Conservation (phyloP, 2,113 vertebrate species). For the Salvelinus fontinalis region DNA sequence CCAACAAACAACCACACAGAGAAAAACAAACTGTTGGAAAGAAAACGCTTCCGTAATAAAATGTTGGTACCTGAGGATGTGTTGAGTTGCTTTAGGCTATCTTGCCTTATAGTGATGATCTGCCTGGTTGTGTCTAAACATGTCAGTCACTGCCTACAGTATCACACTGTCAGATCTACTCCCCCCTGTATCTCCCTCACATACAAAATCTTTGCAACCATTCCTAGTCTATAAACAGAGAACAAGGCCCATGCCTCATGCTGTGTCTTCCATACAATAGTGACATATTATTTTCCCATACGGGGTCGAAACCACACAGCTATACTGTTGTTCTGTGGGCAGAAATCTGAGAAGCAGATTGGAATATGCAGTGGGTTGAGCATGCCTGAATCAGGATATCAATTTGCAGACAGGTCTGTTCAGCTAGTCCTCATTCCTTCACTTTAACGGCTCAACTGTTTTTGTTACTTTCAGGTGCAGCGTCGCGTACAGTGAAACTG, state of each 20-base stretch:
- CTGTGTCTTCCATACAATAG: conserved; percentile 46
- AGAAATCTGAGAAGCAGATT: conserved; percentile 67
- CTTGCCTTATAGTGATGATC: conserved; percentile 36
- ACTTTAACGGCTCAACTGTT: conserved; percentile 38
- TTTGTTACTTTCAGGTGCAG: conserved; percentile 32
- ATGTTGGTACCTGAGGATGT: conserved; percentile 39
- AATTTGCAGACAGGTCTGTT: conserved; percentile 61
- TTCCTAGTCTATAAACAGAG: background rate
- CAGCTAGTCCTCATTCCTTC: conserved; percentile 64
- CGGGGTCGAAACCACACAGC: conserved; percentile 27
- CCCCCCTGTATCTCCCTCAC: background rate
- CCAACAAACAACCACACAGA: conserved; percentile 31
- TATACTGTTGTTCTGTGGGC: conserved; percentile 53
- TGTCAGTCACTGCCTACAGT: conserved; percentile 58
- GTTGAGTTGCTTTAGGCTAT: conserved; percentile 53
- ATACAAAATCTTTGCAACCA: background rate
- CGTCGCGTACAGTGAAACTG: conserved; percentile 33
- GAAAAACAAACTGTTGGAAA: conserved; percentile 11
- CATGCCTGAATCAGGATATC: conserved; percentile 43
- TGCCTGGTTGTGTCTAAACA: conserved; percentile 59
- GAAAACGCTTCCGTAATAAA: conserved; percentile 45
- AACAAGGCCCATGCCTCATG: conserved; percentile 27
- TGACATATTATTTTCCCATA: conserved; percentile 51
- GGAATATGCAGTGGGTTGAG: conserved; percentile 62
- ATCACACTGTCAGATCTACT: conserved; percentile 41